phyloP scores from a whole-genome alignment of 2,888 invertebrate genomes.

The Trimorus sp. region DNA sequence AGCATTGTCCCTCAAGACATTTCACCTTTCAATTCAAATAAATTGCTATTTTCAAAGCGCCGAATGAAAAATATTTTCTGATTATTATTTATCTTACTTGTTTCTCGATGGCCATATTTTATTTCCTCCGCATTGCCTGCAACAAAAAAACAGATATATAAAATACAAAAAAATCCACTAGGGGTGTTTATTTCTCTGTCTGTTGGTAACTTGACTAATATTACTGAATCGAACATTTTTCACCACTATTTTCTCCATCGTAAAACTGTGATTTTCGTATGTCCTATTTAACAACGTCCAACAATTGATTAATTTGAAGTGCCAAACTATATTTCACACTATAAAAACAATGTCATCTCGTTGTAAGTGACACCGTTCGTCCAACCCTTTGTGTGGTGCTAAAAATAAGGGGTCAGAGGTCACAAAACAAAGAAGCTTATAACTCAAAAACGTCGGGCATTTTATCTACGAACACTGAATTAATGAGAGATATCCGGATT shows the following conservation, averaged over 20 bases:
- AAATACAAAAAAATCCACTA: not conserved
- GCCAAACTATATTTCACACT: slow-evolving; percentile 12
- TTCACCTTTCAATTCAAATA: slow-evolving; percentile 1
- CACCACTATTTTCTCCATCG: not conserved
- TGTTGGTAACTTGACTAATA: too few relatives aligned
- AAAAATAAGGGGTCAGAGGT: slow-evolving; percentile 18
- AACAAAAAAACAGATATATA: slow-evolving; percentile 27
- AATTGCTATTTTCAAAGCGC: not conserved
- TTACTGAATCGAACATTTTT: not conserved
- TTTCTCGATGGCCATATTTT: slow-evolving; percentile 8
- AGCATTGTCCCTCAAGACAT: too few relatives aligned
- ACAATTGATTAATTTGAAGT: slow-evolving; percentile 31
- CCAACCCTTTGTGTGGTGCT: slow-evolving; percentile 16
- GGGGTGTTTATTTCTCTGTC: too few relatives aligned
- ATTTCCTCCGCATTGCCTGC: slow-evolving; percentile 21
- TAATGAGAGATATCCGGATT: slow-evolving; percentile 29
- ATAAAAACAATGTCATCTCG: slow-evolving; percentile 21
- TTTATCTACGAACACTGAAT: slow-evolving; percentile 13
- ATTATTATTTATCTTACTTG: slow-evolving; percentile 9
- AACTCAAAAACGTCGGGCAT: not conserved
- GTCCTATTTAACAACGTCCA: slow-evolving; percentile 12
- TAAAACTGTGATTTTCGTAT: slow-evolving; percentile 13
- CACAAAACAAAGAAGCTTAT: slow-evolving; percentile 15
- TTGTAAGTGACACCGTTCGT: slow-evolving; percentile 11
- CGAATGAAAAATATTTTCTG: slow-evolving; percentile 22